phyloP scores from a whole-genome alignment of 2,888 invertebrate species.

The Nemoura dubitans region DNA sequence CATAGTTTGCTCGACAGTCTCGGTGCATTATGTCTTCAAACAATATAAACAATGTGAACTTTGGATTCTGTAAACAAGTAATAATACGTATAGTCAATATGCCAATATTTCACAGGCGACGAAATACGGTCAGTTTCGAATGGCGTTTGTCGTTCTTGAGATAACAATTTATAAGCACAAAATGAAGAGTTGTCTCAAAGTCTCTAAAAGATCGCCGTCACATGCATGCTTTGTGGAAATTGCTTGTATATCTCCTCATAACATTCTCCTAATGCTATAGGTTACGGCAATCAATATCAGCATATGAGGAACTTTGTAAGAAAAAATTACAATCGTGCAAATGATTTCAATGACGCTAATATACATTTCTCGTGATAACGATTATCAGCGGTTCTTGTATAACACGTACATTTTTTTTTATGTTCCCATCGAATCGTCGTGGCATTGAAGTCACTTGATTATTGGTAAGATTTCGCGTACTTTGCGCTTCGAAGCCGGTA shows the following conservation, averaged over 20 bases:
- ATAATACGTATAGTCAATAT: background rate
- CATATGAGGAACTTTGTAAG: too few species aligned
- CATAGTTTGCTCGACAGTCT: background rate
- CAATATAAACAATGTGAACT: background rate
- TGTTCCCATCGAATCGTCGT: background rate
- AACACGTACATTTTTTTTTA: background rate
- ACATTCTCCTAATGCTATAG: too few species aligned
- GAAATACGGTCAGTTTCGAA: background rate
- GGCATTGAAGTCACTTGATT: background rate
- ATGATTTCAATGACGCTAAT: too few species aligned
- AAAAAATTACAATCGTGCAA: too few species aligned
- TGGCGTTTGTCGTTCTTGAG: too few species aligned
- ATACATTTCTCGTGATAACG: background rate
- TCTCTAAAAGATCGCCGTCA: too few species aligned
- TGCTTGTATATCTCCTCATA: too few species aligned
- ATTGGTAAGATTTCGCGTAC: background rate
- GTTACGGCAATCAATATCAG: too few species aligned
- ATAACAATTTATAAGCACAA: too few species aligned
- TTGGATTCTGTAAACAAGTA: background rate
- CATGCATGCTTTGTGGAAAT: too few species aligned
- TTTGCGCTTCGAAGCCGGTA: too few species aligned
- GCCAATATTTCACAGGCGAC: background rate
- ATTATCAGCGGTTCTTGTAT: background rate
- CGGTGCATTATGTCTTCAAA: background rate
- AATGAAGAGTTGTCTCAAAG: too few species aligned